These are phyloP conservation scores for Atethmia centrago DNA, from an alignment of 2,888 invertebrate species.

Conservation along the genomic window DNA sequence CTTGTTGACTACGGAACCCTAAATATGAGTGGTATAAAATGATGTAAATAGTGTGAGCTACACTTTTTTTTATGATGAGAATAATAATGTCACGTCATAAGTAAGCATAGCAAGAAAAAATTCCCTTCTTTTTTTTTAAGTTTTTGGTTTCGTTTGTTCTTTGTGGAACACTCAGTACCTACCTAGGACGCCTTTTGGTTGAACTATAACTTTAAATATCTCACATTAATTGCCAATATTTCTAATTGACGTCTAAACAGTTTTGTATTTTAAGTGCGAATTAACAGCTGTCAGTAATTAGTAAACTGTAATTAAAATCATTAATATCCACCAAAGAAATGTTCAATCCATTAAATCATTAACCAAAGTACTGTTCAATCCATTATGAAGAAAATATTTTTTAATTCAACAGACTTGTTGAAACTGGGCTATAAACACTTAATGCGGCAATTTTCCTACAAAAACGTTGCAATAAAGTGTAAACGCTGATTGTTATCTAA, in stretches of 20 bases:
- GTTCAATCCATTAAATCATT: not conserved
- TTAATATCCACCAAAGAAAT: slow-evolving; percentile 42
- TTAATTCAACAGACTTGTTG: slow-evolving; percentile 41
- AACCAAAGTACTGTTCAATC: slow-evolving; percentile 1
- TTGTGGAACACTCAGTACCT: not conserved
- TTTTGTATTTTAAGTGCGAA: slow-evolving; percentile 19
- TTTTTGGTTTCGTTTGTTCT: not conserved
- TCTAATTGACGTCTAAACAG: not conserved
- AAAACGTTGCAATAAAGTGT: slow-evolving; percentile 57
- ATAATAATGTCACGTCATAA: too few relatives aligned
- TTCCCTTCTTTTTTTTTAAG: too few relatives aligned
- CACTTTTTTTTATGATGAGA: too few relatives aligned
- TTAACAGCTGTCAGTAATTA: slow-evolving; percentile 36
- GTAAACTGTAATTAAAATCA: slow-evolving; percentile 38
- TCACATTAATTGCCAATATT: not conserved
- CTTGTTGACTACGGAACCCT: too few relatives aligned
- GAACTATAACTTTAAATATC: not conserved
- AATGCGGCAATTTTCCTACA: slow-evolving; percentile 55
- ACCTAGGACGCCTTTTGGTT: not conserved
- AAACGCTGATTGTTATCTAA: slow-evolving; percentile 63
- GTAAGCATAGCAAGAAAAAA: not conserved
- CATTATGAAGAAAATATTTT: slow-evolving; percentile 34
- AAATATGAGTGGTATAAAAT: too few relatives aligned
- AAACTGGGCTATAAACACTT: slow-evolving; percentile 42
- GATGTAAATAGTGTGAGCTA: too few relatives aligned